Evolutionary conservation across 1,140 invertebrate species (phyloP), one percentile per base, ranked within the genome.

Genomic region (Megalopta genalis): DNA sequence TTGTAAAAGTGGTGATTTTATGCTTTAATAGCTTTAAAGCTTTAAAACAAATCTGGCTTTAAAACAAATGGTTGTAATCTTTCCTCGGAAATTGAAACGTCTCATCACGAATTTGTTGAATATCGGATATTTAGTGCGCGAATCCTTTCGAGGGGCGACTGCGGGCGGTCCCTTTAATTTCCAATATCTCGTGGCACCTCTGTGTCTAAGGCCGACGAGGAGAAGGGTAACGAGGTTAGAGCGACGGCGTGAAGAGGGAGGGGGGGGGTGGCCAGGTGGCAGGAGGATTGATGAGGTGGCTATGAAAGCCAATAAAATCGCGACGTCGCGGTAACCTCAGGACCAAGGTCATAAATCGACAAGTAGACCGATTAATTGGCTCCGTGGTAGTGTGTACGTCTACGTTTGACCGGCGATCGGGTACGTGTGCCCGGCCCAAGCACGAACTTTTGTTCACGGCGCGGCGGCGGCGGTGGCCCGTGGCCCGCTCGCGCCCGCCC

Each of bases 321-420:
- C 70, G 63, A 81, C 57, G 68, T 23, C 77, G 72, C 25, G 72
- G 77, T 67, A 54, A 68, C 65, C 67, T 16, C 32, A 12, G 57
- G 59, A 52, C 63, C 71, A 18, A 18, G 60, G 72, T 42, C 69
- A 87, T 88, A 88, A 88, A 88, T 88, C 78, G 87, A 68, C 81
- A 79, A 84, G 79, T 67, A 87, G 81, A 82, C 80, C 84, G 80
- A 89, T 89, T 88, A 87, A 88, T 89, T 86, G 87, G 70, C 65
- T 72, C 71, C 49, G 49, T 12, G 49, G 67, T 49, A 42, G 70
- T 37, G 18, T 66, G 79, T 66, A 62, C 32, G 18, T n/a, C 14
- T 5, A 32, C 46, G 6, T 23, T 21, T 16, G 21, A 14, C 10
- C 18, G 23, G 1, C 5, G 60, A 18, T 52, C 25, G 10, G 69